Conservation (phyloP, 1,140 invertebrate species). For the Megalonaias nervosa region DNA sequence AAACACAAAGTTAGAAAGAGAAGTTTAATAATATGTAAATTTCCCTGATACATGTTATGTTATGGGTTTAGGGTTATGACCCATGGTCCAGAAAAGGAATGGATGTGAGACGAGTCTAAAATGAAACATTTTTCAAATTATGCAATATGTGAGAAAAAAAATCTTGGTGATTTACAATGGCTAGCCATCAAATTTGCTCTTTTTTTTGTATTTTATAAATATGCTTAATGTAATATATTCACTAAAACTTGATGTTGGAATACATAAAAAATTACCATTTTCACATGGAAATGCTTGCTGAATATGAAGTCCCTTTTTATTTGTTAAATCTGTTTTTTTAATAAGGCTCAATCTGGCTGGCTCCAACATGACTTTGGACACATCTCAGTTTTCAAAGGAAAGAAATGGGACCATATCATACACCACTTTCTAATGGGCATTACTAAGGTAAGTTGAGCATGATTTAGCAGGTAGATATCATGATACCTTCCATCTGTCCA, state of each 20-base stretch:
- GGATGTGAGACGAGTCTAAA: no score
- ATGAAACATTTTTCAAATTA: no score
- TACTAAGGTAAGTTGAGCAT: conserved; percentile 50
- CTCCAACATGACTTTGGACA: conserved; percentile 71
- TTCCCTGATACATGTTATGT: no score
- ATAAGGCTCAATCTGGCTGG: conserved; percentile 69
- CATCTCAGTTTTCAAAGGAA: conserved; percentile 62
- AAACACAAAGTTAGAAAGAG: no score
- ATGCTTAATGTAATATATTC: not conserved
- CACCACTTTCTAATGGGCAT: conserved; percentile 61
- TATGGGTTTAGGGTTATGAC: no score
- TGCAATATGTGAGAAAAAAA: no score
- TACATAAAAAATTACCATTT: not conserved
- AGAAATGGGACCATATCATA: conserved; percentile 51
- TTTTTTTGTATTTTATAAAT: not conserved
- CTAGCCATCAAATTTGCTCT: not conserved
- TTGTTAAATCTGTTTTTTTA: not conserved
- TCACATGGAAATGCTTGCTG: not conserved
- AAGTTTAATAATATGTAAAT: no score
- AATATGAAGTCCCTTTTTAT: not conserved
- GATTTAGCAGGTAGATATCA: not conserved
- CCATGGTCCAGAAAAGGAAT: no score
- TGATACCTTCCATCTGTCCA: not conserved
- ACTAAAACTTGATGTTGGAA: not conserved
- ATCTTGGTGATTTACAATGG: not conserved